Evolutionary conservation across 2,113 vertebrate genomes (phyloP).

Genomic region (Perccottus glenii): DNA sequence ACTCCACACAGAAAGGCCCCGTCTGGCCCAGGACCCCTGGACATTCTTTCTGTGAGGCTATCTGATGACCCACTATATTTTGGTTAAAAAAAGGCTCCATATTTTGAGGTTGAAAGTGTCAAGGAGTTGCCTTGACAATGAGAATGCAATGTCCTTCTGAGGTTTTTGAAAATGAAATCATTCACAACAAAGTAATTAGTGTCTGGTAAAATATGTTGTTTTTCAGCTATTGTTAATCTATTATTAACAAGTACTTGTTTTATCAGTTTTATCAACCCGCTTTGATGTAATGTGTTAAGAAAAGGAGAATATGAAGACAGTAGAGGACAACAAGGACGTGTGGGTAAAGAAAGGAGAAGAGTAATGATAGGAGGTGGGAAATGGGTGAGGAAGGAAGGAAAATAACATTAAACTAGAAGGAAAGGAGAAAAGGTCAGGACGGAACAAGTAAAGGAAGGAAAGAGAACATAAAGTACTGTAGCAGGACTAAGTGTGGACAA

Average conservation of each 20-base stretch:
- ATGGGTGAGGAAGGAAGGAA: background rate
- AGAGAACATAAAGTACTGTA: background rate
- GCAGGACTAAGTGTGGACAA: constrained; percentile 29
- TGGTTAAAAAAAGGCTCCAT: no score
- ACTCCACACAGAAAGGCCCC: no score
- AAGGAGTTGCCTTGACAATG: background rate
- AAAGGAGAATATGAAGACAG: constrained; percentile 3
- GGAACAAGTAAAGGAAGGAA: background rate
- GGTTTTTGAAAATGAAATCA: background rate
- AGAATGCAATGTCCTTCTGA: background rate
- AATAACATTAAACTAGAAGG: background rate
- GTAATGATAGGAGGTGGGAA: background rate
- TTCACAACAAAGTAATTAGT: constrained; percentile 2
- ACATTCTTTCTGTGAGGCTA: no score
- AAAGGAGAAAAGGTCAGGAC: constrained; percentile 1
- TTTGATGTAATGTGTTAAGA: constrained; percentile 7
- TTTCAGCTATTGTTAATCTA: background rate
- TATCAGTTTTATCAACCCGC: constrained; percentile 2
- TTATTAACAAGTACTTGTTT: background rate
- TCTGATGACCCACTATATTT: no score
- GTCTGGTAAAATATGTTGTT: constrained; percentile 11
- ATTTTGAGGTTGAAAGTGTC: no score
- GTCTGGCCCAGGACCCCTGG: no score
- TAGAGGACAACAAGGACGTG: background rate
- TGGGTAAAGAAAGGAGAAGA: background rate